phyloP scores from a whole-genome alignment of 2,888 invertebrate genomes.

The Anthrax anthrax region DNA sequence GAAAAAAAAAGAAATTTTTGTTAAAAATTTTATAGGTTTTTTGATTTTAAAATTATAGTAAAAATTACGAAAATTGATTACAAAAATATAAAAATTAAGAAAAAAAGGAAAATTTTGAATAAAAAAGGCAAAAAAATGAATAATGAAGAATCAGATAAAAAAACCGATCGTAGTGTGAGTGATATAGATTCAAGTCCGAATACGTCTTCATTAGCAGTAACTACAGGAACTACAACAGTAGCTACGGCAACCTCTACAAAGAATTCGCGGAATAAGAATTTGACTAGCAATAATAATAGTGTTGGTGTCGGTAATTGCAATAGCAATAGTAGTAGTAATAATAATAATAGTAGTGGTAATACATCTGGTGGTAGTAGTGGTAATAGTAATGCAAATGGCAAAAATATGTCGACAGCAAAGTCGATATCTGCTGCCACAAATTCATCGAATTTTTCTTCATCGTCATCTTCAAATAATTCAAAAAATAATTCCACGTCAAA shows the following conservation, averaged over 20 bases:
- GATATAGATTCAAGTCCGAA: slow-evolving; percentile 13
- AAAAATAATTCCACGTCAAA: slow-evolving; percentile 3
- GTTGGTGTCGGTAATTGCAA: slow-evolving; percentile 12
- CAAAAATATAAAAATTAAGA: slow-evolving; percentile 5
- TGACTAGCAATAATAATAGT: slow-evolving; percentile 12
- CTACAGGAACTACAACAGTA: slow-evolving; percentile 11
- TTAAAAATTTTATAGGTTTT: background rate
- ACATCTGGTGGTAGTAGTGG: slow-evolving; percentile 16
- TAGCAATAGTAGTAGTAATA: slow-evolving; percentile 16
- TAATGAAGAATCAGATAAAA: slow-evolving; percentile 30
- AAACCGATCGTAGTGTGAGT: slow-evolving; percentile 28
- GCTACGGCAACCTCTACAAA: slow-evolving; percentile 15
- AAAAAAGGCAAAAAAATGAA: slow-evolving; percentile 20
- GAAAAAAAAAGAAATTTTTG: background rate
- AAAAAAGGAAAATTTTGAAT: slow-evolving; percentile 11
- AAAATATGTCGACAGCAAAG: slow-evolving; percentile 18
- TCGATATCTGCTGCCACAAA: slow-evolving; percentile 3
- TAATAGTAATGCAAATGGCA: slow-evolving; percentile 19
- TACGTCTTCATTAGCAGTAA: slow-evolving; percentile 10
- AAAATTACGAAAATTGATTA: background rate
- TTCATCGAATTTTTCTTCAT: background rate
- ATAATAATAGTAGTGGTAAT: slow-evolving; percentile 18
- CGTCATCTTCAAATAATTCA: slow-evolving; percentile 1
- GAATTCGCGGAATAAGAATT: slow-evolving; percentile 14
- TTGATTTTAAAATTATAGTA: too few species aligned